A percentile compares a stretch with the other conserved stretches of the same genome.
Evolutionary conservation across 2,888 invertebrate genomes (phyloP).

Genomic region (Barypeithes pellucidus): DNA sequence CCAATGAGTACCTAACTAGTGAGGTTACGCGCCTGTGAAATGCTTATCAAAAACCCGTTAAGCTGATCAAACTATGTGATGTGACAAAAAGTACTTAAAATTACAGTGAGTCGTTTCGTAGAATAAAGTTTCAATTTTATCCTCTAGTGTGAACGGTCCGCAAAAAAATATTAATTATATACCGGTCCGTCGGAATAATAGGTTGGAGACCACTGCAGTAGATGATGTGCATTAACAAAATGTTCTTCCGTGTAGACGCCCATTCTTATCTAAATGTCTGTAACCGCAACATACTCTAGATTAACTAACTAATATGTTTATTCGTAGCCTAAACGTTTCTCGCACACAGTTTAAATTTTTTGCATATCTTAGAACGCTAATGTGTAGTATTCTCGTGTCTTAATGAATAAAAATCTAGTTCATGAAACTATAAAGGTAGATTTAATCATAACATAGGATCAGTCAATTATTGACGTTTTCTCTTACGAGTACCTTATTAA

Average conservation of each 20-base stretch:
- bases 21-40: too few species aligned
- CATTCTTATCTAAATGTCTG: conserved; percentile 40
- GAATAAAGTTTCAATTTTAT: too few species aligned
- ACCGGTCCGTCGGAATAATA: too few species aligned
- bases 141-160: too few species aligned
- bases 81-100: too few species aligned
- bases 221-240: conserved; percentile 11
- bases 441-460: conserved; percentile 44
- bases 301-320: conserved; percentile 26
- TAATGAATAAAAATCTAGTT: conserved; percentile 21
- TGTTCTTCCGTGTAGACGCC: conserved; percentile 29
- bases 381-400: conserved; percentile 41
- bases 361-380: conserved; percentile 46
- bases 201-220: too few species aligned
- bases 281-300: conserved; percentile 32
- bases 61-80: too few species aligned
- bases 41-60: too few species aligned
- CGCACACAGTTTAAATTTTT: conserved; percentile 34
- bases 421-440: conserved; percentile 40
- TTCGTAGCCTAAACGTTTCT: conserved; percentile 30
- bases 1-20: too few species aligned
- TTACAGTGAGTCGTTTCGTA: too few species aligned
- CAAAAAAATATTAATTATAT: too few species aligned
- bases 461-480: conserved; percentile 49
- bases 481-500: conserved; percentile 40